Evolutionary conservation across 2,888 invertebrate species (phyloP), one percentile per base, ranked within the genome.

Genomic region (Euplexia lucipara): DNA sequence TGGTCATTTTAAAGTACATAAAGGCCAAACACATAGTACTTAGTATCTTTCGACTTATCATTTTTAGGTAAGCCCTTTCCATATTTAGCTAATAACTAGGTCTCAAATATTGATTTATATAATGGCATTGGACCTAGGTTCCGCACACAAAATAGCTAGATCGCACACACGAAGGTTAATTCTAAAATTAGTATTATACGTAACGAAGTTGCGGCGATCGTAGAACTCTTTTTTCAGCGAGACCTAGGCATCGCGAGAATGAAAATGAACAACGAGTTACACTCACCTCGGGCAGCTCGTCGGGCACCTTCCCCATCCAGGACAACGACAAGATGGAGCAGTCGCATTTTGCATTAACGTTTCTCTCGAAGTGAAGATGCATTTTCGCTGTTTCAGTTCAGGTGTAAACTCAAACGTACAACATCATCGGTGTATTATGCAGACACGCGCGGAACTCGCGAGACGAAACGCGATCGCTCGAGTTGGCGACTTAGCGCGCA

Each of bases 291-390:
- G 99, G 98, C 85, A 98, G 96, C 90, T 98, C 98, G 91, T 99
- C 99, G 79, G 99, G 99, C 85, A 99, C 98, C 95, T 99, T 99
- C 79, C 99, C 99, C 99, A 99, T 99, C 99, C 99, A 99, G 86
- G 99, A 99, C 90, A 99, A 96, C 84, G 98, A 98, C 86, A 99
- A 96, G 89, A 99, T 98, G 84, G 98, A 97, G 95, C 99, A 99
- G 95, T 99, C 99, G 95, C 99, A 98, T 95, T 98, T 98, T 83
- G 98, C 98, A 92, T 98, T 98, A 84, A 97, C 97, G 91, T 98
- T 98, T 89, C 98, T 97, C 93, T 99, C 99, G 93, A 99, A 99
- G 96, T 99, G 98, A 89, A 99, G 96, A 97, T 99, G 99, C 99
- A 99, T 99, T 91, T 91, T 93, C 69, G 72, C 70, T 74, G 75